Conservation (phyloP, 2,113 vertebrate species). For the Scortum barcoo region DNA sequence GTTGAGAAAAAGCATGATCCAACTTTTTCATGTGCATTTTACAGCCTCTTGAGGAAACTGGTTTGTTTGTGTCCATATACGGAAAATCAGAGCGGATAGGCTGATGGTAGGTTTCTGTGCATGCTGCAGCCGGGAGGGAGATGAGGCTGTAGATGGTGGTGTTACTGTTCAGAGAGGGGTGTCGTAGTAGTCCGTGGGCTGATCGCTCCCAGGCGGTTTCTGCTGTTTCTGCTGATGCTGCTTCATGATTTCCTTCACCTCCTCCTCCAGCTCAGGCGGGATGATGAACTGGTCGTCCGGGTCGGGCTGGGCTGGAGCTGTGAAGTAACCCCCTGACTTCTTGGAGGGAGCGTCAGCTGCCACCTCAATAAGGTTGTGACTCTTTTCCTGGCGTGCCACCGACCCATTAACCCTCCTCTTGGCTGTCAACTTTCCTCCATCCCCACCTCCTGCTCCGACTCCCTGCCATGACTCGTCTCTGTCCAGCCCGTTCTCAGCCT, state of each 20-base stretch:
- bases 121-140: conserved; percentile 29
- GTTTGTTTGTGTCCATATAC: conserved; percentile 31
- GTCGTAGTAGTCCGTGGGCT: conserved; percentile 90
- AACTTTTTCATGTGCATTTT: conserved; percentile 56
- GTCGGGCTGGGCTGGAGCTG: conserved; percentile 95
- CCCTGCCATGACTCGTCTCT: conserved; percentile 71
- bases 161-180: conserved; percentile 90
- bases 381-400: conserved; percentile 92
- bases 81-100: conserved; percentile 4
- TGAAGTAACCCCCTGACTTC: conserved; percentile 95
- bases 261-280: conserved; percentile 97
- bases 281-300: conserved; percentile 98
- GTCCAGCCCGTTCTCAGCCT: conserved; percentile 84
- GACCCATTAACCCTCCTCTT: conserved; percentile 92
- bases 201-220: conserved; percentile 86
- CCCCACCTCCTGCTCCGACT: conserved; percentile 44
- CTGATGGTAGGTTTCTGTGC: conserved; percentile 22
- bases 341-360: conserved; percentile 91
- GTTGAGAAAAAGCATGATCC: conserved; percentile 47
- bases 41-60: conserved; percentile 45
- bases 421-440: conserved; percentile 82
- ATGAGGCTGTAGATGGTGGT: conserved; percentile 35
- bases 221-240: conserved; percentile 95
- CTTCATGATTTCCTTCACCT: conserved; percentile 98
- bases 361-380: conserved; percentile 97